Evolutionary conservation across 2,888 invertebrate genomes (phyloP), one percentile per base, ranked within the genome.

Genomic region (Parelbella ahira): DNA sequence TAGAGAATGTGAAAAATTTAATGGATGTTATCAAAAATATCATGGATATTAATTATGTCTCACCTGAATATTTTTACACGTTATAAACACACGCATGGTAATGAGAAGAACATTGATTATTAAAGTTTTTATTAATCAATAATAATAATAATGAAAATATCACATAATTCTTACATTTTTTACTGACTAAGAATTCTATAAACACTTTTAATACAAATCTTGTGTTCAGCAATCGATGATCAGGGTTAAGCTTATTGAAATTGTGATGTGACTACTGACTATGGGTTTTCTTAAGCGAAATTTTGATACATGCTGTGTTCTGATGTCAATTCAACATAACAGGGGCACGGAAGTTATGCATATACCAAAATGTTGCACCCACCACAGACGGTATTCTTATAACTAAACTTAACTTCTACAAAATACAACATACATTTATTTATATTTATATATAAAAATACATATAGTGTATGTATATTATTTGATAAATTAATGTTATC

Each of bases 91-190:
- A 29, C 7, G 6, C 4, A 5, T 7, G 8, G 18, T 41, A 34
- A 23, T 41, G 12, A 34, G 10, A 33, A 33, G n/a, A 41, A 3
- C 7, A 21, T 11, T 9, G 25, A 21, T 47, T 50, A 51, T 53
- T 54, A 53, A 51, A 49, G 45, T 67, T 62, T 80, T 80, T 79
- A 78, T 74, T 78, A 56, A 63, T 56, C 52, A 69, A 66, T 71
- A 68, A 62, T 72, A 57, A 58, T 60, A 68, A 68, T 69, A 63
- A 63, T 60, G 47, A 62, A 74, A 75, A 79, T 81, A 81, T 81
- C 81, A 81, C 81, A 81, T 70, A 78, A 62, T 71, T 65, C 65
- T 71, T 78, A 80, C 60, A 69, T 68, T 70, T 68, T 62, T 72
- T 63, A 61, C 56, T 67, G 61, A 68, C 68, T 71, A 60, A 62